Evolutionary conservation across 2,113 vertebrate genomes (phyloP), one percentile per base, ranked within the genome.

Genomic region (Hepsetus odoe): DNA sequence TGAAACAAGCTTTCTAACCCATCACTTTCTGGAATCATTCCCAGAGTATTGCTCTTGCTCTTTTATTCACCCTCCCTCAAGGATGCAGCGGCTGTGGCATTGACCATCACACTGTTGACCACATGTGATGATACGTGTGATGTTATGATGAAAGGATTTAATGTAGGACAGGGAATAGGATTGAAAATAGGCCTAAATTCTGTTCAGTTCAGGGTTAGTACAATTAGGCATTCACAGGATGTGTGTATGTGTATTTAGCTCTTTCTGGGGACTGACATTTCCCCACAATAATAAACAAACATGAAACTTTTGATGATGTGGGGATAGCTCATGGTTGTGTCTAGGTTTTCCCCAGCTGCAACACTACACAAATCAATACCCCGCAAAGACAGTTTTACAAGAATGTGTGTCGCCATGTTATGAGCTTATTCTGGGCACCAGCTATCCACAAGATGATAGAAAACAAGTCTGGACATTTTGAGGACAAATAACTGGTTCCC

Each of bases 1-100:
- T 83, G 82, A 87, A 81, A 85, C 83, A 90, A 87, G 84, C 80
- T 76, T 26, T 28, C 28, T 22, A 56, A 80, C 68, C 84, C 82
- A 83, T 79, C 68, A 24, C 13, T 30, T 69, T 84, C 59, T 46
- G 42, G 4, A 38, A 65, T 65, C 72, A 64, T 51, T 79, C 77
- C 61, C 61, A 44, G 51, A 72, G 69, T 72, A 53, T 44, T 65
- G 68, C 59, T 65, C 59, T 32, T 7, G 58, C 68, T 79, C 58
- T 62, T 46, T 72, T 32, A 28, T 44, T 79, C 68, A 72, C 77
- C 77, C 58, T 16, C 6, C 33, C 51, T 72, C 77, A 79, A 79
- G 77, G 69, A 72, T 46, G 26, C 59, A 24, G 38, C 16, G 61
- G 35, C 61, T 65, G 61, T 65, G 46, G 12, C 35, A 51, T 56